phyloP scores from a whole-genome alignment of 1,140 invertebrate genomes.

The Tribolium madens region DNA sequence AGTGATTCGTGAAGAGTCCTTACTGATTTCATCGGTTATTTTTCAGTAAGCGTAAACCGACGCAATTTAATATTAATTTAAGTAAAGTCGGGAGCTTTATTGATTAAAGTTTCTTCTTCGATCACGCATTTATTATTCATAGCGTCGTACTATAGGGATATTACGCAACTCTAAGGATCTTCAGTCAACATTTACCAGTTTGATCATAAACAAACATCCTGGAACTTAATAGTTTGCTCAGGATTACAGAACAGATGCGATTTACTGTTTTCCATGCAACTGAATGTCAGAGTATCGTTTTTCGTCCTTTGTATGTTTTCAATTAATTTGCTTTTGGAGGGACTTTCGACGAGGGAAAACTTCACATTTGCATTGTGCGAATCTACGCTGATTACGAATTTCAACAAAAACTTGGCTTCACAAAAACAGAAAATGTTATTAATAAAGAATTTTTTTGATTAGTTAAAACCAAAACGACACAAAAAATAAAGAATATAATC shows the following conservation, averaged over 20 bases:
- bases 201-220: conserved; percentile 39
- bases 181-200: conserved; percentile 37
- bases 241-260: conserved; percentile 26
- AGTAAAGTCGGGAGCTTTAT: too few species aligned
- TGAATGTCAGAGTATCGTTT: neutral
- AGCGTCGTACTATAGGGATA: conserved; percentile 23
- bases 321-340: neutral
- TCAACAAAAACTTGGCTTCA: too few species aligned
- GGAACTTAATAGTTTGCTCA: conserved; percentile 34
- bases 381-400: too few species aligned
- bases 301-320: neutral
- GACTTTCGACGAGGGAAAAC: neutral
- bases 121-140: conserved; percentile 30
- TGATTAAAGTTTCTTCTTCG: neutral
- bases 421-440: too few species aligned
- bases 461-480: too few species aligned
- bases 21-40: neutral
- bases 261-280: conserved; percentile 4
- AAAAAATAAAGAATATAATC: too few species aligned
- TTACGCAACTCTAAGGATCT: conserved; percentile 32
- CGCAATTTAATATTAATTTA: too few species aligned
- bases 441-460: too few species aligned
- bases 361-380: neutral
- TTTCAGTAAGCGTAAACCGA: too few species aligned
- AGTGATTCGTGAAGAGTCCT: neutral